Conservation (phyloP, 2,797 vertebrate genomes). For the Dermochelys coriacea region DNA sequence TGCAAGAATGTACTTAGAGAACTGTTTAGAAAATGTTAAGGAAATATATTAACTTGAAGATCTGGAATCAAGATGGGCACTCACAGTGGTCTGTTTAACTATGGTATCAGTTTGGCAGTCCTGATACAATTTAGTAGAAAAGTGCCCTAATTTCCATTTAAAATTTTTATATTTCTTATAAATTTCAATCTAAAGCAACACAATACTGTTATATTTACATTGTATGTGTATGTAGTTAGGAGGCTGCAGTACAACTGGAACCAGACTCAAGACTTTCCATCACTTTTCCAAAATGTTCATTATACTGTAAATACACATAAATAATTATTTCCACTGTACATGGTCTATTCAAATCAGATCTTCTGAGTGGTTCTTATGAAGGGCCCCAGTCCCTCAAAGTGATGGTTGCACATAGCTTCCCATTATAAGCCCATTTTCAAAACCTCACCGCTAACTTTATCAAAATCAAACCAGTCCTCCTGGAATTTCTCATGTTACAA, state of each 20-base stretch:
- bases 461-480: too few relatives aligned
- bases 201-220: neutral
- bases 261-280: neutral
- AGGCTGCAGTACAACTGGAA: neutral
- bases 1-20: neutral
- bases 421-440: too few relatives aligned
- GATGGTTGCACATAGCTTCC: too few relatives aligned
- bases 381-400: too few relatives aligned
- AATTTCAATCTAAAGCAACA: neutral
- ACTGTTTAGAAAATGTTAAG: neutral
- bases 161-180: neutral
- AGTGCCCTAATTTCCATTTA: neutral
- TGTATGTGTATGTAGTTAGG: neutral
- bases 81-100: neutral
- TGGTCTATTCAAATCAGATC: neutral
- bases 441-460: too few relatives aligned
- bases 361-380: neutral
- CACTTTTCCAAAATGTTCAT: neutral
- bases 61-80: neutral
- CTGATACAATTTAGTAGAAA: neutral
- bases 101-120: neutral
- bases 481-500: too few relatives aligned
- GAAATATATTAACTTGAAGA: too few relatives aligned
- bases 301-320: neutral
- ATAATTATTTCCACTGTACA: neutral